Base-by-base conservation (phyloP, 2,888 invertebrate genomes). In the Adelognathus sp. region DNA sequence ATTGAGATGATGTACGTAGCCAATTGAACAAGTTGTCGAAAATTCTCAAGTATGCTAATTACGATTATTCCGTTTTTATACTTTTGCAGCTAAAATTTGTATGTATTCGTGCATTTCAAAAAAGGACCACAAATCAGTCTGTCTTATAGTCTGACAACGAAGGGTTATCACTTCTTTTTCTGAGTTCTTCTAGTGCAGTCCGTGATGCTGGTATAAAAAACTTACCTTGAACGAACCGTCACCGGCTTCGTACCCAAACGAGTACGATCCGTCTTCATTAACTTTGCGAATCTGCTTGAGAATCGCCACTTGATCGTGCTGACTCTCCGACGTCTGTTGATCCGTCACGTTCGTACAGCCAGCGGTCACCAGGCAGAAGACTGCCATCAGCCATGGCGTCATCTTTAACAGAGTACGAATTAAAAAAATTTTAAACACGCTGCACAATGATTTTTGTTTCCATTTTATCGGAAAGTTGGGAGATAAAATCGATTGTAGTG, bases 181-280 rank as follows among this genome's bases (percentile, higher is more conserved):
- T 24, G 21, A 5, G 21, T 33, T n/a, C 21, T 5, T 3, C 4
- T 6, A n/a, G n/a, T n/a, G n/a, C n/a, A 21, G 0, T 64, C 39
- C 11, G 27, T 24, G 18, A 44, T 11, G 21, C 3, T 18, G 2
- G 6, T 52, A 9, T 7, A 16, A 33, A 16, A 14, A 24, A 81
- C 84, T 84, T 83, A 91, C 91, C 92, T 97, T 96, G 90, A 96
- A 97, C 0, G 96, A 96, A 2, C 97, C 97, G 90, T 97, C 97
- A 60, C 96, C 96, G 1, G 96, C 96, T 92, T 97, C 97, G 87
- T 96, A 97, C 0, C 97, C 97, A 80, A 96, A 96, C 0, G 96
- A 96, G 87, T 97, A 97, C 0, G 96, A 96, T 29, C 97, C 97
- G 88, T 97, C 97, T 64, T 96, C 95, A 89, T 97, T 97, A 1